Base-by-base conservation (phyloP, 1,140 invertebrate species). In the Cotesia chilonis region DNA sequence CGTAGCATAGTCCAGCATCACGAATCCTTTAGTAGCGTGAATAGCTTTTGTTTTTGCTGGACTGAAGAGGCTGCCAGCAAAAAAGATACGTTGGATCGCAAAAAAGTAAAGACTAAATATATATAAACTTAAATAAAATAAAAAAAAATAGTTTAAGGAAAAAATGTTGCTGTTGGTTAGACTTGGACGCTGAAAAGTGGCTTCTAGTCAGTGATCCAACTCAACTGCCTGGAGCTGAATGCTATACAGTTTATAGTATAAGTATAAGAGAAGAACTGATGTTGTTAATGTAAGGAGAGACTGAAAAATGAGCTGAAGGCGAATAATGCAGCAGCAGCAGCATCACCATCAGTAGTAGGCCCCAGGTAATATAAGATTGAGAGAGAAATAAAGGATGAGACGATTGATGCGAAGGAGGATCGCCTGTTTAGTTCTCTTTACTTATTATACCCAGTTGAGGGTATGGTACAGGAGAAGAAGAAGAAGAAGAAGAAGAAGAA, bases 31-130 rank as follows among this genome's bases (percentile, higher is more conserved):
- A 12, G 63, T 12, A 38, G 60, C 69, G 70, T 41, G 59, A 73
- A 55, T 10, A 41, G 38, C 41, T 47, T 63, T 72, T 69, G 75
- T 78, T 75, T 75, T 75, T 69, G 69, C 76, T 28, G 28, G 28
- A 3, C 3, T 28, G 28, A 28, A 28, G 28, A 28, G 28, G 28
- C 28, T 73, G 68, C 63, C 72, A 75, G 75, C 65, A 67, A 61
- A 57, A 65, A 47, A 10, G 41, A 47, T 47, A 9, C 41, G 10
- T 10, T 47, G 41, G 41, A 47, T 47, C 41, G 41, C 41, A 59
- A 75, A 68, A 55, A 64, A 67, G 71, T 67, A 7, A 68, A 67
- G 64, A 71, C 66, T 75, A 72, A 57, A 51, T 57, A 36, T 9
- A 47, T 7, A 47, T 7, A 14, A 55, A 59, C 52, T 72, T 5